phyloP scores from a whole-genome alignment of 2,888 invertebrate genomes.

The Abrostola tripartita region DNA sequence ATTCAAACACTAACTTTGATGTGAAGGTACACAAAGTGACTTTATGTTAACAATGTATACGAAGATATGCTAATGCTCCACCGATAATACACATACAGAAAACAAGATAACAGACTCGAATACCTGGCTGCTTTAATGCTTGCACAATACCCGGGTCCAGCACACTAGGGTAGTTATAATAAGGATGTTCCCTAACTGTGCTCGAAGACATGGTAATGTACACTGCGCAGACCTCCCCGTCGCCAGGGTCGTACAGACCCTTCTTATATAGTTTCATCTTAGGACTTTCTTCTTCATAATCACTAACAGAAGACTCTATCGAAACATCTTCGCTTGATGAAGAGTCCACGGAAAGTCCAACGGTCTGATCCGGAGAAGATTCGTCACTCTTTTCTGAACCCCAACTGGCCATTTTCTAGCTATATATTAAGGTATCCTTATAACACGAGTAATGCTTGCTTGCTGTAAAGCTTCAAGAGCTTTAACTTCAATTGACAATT shows the following conservation, averaged over 20 bases:
- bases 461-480: background rate
- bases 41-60: too few species aligned
- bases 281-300: constrained; percentile 34
- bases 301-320: constrained; percentile 52
- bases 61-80: too few species aligned
- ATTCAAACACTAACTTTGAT: too few species aligned
- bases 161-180: constrained; percentile 75
- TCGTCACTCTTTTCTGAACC: background rate
- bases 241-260: constrained; percentile 66
- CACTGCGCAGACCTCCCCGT: constrained; percentile 68
- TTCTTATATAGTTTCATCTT: constrained; percentile 58
- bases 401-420: constrained; percentile 7
- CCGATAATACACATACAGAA: too few species aligned
- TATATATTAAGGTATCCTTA: constrained; percentile 2
- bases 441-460: background rate
- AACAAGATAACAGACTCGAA: background rate
- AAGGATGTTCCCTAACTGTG: constrained; percentile 69
- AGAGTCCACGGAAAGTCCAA: constrained; percentile 12
- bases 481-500: background rate
- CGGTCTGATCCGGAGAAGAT: constrained; percentile 14
- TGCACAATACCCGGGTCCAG: constrained; percentile 74
- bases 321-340: constrained; percentile 62
- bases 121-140: constrained; percentile 61
- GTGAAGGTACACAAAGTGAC: too few species aligned
- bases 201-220: constrained; percentile 69